These are phyloP conservation scores for Bos taurus DNA, from an alignment of 2,113 vertebrate species.

Conservation along the genomic window ARS-UCD2.0 NC_037349.1:17903001-17903500, in stretches of 20 bases:
- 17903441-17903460: neutral
- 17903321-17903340: neutral
- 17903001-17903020: neutral
- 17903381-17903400: neutral
- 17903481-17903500: accelerated
- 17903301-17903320: neutral
- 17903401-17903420: neutral
- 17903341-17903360: neutral
- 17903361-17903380: accelerated
- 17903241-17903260: neutral
- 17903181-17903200: neutral
- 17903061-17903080: neutral
- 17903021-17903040: neutral
- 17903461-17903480: neutral
- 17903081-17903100: neutral
- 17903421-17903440: neutral
- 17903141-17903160: neutral
- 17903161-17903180: neutral
- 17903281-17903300: neutral
- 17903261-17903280: neutral
- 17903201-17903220: neutral
- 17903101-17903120: neutral
- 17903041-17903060: neutral
- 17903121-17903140: neutral
- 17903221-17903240: neutral